These are phyloP conservation scores for Tyria jacobaeae DNA, from an alignment of 2,888 invertebrate genomes.

Conservation along the genomic window DNA sequence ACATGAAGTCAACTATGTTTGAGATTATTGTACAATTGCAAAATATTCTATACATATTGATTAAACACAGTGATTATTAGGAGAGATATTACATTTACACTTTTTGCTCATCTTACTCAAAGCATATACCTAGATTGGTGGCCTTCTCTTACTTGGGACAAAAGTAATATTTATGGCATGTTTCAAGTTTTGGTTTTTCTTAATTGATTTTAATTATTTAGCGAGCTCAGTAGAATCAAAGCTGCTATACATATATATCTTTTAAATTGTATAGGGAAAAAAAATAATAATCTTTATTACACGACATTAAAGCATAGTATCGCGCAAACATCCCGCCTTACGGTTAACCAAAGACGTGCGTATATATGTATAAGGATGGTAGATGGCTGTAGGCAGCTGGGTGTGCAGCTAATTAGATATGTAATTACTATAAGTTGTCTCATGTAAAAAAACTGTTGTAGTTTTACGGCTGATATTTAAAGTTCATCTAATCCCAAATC, in stretches of 20 bases:
- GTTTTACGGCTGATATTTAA: constrained; percentile 4
- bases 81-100: no score
- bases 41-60: no score
- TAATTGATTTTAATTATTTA: no score
- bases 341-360: constrained; percentile 69
- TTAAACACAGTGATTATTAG: no score
- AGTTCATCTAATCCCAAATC: constrained; percentile 22
- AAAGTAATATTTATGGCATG: no score
- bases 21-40: neutral
- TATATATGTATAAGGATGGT: constrained; percentile 55
- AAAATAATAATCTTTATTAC: constrained; percentile 6
- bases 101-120: no score
- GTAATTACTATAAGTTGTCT: constrained; percentile 50
- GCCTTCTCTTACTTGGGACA: no score
- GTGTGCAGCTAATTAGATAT: constrained; percentile 58
- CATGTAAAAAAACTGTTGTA: constrained; percentile 39
- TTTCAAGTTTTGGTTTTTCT: no score
- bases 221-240: neutral
- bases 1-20: neutral
- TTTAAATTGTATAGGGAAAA: no score
- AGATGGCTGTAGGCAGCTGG: constrained; percentile 57
- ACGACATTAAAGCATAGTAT: constrained; percentile 17
- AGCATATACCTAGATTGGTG: no score
- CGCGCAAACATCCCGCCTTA: constrained; percentile 65
- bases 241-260: neutral